phyloP scores from a whole-genome alignment of 2,113 vertebrate species.

The Physeter macrocephalus region DNA sequence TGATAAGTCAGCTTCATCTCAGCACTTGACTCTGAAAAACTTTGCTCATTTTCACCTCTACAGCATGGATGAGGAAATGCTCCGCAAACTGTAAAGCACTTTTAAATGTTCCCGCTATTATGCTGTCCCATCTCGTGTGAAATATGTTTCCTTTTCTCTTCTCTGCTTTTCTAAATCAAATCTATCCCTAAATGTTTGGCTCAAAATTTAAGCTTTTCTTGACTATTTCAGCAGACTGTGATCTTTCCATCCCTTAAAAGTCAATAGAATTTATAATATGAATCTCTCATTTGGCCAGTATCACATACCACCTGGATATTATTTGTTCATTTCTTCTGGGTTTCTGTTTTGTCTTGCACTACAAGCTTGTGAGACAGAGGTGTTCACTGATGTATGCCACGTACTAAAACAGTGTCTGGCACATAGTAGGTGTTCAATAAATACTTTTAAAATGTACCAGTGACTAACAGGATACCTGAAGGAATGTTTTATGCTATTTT shows the following conservation, averaged over 20 bases:
- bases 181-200: background rate
- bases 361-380: background rate
- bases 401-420: background rate
- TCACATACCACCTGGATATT: background rate
- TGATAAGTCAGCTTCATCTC: background rate
- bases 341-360: background rate
- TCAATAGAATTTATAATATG: background rate
- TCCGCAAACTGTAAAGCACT: background rate
- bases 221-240: background rate
- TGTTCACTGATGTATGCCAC: background rate
- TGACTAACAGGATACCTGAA: background rate
- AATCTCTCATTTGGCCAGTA: background rate
- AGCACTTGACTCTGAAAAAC: background rate
- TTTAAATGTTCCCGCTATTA: background rate
- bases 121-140: background rate
- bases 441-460: background rate
- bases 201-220: background rate
- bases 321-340: background rate
- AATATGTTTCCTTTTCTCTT: background rate
- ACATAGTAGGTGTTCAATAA: background rate
- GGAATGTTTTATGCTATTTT: background rate
- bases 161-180: constrained; percentile 24
- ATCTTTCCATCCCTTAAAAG: background rate
- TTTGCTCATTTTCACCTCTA: background rate
- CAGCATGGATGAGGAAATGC: background rate